Base-by-base conservation (phyloP, 2,888 invertebrate genomes). In the Odontothrips loti region DNA sequence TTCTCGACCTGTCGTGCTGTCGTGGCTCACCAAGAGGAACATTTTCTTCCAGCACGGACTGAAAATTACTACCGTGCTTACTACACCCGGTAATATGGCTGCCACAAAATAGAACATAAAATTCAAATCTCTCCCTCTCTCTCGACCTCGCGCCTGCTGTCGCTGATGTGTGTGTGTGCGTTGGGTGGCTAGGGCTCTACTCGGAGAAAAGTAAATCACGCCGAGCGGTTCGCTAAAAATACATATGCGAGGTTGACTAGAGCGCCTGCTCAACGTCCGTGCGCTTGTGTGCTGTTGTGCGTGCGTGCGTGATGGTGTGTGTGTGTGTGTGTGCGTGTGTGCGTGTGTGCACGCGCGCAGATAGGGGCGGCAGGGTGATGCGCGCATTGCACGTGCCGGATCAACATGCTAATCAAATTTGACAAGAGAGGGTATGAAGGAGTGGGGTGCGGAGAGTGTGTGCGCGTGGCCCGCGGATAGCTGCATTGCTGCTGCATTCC, bases 381-480 rank as follows among this genome's bases (percentile, higher is more conserved):
- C 58, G 20, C 12, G 58, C 34, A 43, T 6, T 58, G 12, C 27
- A 75, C 68, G 68, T 27, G 68, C 27, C 68, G 27, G 68, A 75
- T 75, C 27, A 75, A 75, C 68, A 27, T 75, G 68, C 68, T 75
- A 75, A 75, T 75, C 68, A 75, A 75, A 75, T 75, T 75, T 75
- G 12, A 75, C 68, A 23, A 58, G 58, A 58, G 58, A 15, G 58
- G 11, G 58, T 4, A 43, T 43, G 34, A 43, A 4, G 34, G 34
- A 43, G 34, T 6, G 58, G 58, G 20, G 51, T 20, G 51, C 48
- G 51, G 51, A 20, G 58, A 17, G 58, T 43, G 34, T 43, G 34
- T 43, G 34, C 6, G 34, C 6, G 34, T 43, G 34, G n/a, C n/a
- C n/a, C n/a, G n/a, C n/a, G n/a, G n/a, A n/a, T n/a, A n/a, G n/a